A percentile compares a stretch with the other conserved stretches of the same genome.
Conservation (phyloP, 1,140 invertebrate genomes). For the Ptiloglossa arizonensis region DNA sequence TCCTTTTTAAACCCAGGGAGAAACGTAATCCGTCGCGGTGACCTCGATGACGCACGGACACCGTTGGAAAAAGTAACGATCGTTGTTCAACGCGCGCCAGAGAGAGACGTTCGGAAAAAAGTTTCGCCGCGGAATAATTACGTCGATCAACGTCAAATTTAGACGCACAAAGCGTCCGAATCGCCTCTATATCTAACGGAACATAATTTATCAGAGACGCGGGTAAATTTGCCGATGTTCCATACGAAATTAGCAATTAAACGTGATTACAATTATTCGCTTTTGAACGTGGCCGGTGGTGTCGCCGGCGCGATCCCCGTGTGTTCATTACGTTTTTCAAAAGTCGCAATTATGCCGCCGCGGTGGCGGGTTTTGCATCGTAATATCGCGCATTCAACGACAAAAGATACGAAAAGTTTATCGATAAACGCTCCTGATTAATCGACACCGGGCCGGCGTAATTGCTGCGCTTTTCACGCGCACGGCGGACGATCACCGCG, state of each 20-base stretch:
- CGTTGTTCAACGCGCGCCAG: no score
- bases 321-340: slow-evolving; percentile 31
- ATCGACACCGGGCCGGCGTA: slow-evolving; percentile 51
- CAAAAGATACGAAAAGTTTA: slow-evolving; percentile 54
- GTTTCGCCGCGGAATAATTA: slow-evolving; percentile 17
- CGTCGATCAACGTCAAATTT: slow-evolving; percentile 37
- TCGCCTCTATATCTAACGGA: slow-evolving; percentile 11
- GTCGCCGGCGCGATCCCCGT: not conserved
- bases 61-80: not conserved
- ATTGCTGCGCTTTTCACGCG: slow-evolving; percentile 58
- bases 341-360: slow-evolving; percentile 1
- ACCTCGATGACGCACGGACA: not conserved
- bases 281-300: slow-evolving; percentile 20
- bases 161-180: slow-evolving; percentile 8
- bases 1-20: not conserved
- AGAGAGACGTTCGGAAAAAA: not conserved
- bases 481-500: slow-evolving; percentile 55
- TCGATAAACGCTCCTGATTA: slow-evolving; percentile 59
- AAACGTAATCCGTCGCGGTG: not conserved
- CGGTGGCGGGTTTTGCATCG: not conserved
- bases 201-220: slow-evolving; percentile 30
- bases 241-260: slow-evolving; percentile 48
- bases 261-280: slow-evolving; percentile 42
- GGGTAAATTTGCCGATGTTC: slow-evolving; percentile 42
- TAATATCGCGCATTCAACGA: slow-evolving; percentile 25